Percentiles rank a stretch among this genome's conserved stretches.
These are phyloP conservation scores for Griposia aprilina DNA, from an alignment of 2,888 invertebrate species.

Conservation along the genomic window DNA sequence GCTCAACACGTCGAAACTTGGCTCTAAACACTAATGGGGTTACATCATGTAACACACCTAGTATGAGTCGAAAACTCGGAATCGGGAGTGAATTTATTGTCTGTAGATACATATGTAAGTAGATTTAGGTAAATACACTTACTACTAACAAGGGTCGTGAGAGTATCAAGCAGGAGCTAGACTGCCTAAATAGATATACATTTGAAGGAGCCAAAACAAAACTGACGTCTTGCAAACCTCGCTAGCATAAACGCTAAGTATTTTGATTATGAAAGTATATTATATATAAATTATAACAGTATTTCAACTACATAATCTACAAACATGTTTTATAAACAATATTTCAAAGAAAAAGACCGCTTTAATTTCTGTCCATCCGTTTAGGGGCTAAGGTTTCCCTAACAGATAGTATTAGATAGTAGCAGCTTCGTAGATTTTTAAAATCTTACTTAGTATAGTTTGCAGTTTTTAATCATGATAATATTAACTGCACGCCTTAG, in stretches of 20 bases:
- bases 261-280: not conserved
- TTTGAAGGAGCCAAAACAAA: not conserved
- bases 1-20: conserved; percentile 57
- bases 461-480: conserved; percentile 17
- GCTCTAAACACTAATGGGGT: conserved; percentile 55
- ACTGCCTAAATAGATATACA: not conserved
- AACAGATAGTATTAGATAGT: not conserved
- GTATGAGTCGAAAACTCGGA: not conserved
- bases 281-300: not conserved
- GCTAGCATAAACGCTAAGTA: not conserved
- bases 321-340: not conserved
- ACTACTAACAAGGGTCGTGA: conserved; percentile 13
- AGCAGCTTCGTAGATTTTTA: not conserved
- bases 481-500: conserved; percentile 11
- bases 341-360: not conserved
- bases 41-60: conserved; percentile 36
- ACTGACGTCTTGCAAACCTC: not conserved
- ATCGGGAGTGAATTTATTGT: conserved; percentile 22
- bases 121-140: not conserved
- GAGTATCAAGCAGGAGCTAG: not conserved
- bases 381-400: not conserved
- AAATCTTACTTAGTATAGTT: not conserved
- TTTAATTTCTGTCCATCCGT: not conserved
- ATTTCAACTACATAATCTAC: not conserved
- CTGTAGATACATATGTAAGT: not conserved